These are phyloP conservation scores for Periplaneta americana DNA, from an alignment of 1,140 invertebrate genomes.

Conservation along the genomic window DNA sequence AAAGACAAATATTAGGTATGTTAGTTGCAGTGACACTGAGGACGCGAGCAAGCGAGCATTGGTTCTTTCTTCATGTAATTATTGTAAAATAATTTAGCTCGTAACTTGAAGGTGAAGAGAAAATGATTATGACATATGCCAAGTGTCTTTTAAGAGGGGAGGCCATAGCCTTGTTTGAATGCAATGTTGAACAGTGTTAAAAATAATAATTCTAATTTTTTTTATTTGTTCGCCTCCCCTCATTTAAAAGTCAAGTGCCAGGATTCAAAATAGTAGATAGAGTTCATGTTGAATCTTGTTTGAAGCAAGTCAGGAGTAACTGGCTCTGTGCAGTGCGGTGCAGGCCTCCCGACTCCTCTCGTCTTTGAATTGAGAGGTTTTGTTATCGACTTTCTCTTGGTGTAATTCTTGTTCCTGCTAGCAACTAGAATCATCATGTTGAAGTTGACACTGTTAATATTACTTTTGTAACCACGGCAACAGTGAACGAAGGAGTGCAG, in stretches of 20 bases:
- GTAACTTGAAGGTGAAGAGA: constrained; percentile 6
- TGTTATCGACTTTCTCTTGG: constrained; percentile 25
- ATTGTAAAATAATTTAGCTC: constrained; percentile 25
- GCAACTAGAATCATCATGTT: constrained; percentile 18
- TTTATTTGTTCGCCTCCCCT: constrained; percentile 16
- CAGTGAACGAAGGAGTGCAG: not conserved
- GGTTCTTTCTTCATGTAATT: constrained; percentile 29
- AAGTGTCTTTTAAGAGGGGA: constrained; percentile 22
- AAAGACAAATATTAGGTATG: constrained; percentile 14
- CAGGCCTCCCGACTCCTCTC: not conserved
- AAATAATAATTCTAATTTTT: constrained; percentile 11
- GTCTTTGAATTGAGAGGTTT: constrained; percentile 13
- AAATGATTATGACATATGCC: constrained; percentile 5
- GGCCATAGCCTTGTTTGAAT: constrained; percentile 18
- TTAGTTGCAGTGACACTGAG: constrained; percentile 1
- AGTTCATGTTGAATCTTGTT: constrained; percentile 21
- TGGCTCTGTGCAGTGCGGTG: constrained; percentile 2
- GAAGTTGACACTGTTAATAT: constrained; percentile 22
- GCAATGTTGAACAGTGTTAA: constrained; percentile 22
- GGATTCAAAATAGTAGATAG: constrained; percentile 16
- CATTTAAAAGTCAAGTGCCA: constrained; percentile 20
- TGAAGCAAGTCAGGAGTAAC: constrained; percentile 7
- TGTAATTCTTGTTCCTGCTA: constrained; percentile 26
- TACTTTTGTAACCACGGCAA: constrained; percentile 3
- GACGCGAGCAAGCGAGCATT: constrained; percentile 6